Base-by-base conservation (phyloP, 2,888 invertebrate genomes). In the Nomada lathburiana region DNA sequence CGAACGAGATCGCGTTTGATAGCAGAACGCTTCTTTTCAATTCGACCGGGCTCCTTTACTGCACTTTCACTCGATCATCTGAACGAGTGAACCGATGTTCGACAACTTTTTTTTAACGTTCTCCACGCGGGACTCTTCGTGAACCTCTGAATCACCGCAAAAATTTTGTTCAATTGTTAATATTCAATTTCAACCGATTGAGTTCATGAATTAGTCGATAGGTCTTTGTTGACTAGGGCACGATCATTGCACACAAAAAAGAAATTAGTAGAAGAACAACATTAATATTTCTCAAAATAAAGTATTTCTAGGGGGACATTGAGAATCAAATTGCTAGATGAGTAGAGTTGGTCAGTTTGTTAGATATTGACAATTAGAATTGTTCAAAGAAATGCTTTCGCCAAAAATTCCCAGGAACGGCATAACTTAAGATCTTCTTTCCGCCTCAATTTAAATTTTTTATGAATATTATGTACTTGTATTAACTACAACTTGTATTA, bases 31-130 rank as follows among this genome's bases (percentile, higher is more conserved):
- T 86, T 67, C 68, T 80, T 82, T 76, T 73, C 71, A 52, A 74
- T 64, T 75, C 62, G 62, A 70, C 59, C 55, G 60, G 50, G 59
- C 62, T 67, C 59, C 52, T 75, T 67, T 44, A 53, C 60, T 67
- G 26, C 70, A 76, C 87, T 87, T 86, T 87, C 86, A 87, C 80
- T 64, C 60, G 70, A 82, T 72, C 71, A 75, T 71, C 73, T 60
- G 26, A 59, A 81, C 65, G 44, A 68, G 42, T 71, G 71, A 63
- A 57, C 4, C 36, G 20, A 23, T 7, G 13, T 63, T 47, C 26
- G 2, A 29, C 42, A n/a, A 29, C 42, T 9, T 36, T 20, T 59
- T 65, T 67, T n/a, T 2, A 9, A 20, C 29, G 23, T 20, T 20
- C n/a, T 55, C 3, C n/a, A 1, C 7, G 36, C 36, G 36, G 7